Percentiles rank a stretch among this genome's conserved stretches.
Evolutionary conservation across 2,113 vertebrate genomes (phyloP).

Genomic region (Cyanoliseus patagonus): DNA sequence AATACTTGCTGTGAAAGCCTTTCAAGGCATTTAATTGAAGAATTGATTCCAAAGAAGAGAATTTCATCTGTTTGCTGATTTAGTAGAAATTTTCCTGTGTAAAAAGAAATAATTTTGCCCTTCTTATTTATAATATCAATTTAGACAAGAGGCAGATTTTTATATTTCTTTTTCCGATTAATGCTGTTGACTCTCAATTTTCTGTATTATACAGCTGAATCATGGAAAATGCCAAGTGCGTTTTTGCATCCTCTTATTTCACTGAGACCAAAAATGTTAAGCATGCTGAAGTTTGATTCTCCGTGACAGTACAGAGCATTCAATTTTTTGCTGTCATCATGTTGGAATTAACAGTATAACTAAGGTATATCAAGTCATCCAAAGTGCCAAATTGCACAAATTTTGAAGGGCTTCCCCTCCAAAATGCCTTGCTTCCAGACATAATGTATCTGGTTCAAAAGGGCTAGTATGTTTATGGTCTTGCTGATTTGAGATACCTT

Average conservation of each 20-base stretch:
- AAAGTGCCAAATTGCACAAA: neutral
- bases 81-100: neutral
- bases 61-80: neutral
- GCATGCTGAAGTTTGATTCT: neutral
- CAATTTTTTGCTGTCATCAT: neutral
- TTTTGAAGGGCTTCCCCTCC: neutral
- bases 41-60: neutral
- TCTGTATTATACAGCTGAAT: neutral
- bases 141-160: neutral
- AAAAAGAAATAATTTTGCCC: neutral
- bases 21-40: neutral
- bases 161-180: neutral
- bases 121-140: neutral
- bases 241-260: neutral
- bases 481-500: neutral
- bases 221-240: neutral
- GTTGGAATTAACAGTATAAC: neutral
- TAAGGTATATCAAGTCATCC: neutral
- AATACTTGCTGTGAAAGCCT: neutral
- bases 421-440: neutral
- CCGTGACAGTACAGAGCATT: neutral
- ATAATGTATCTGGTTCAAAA: neutral
- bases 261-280: neutral
- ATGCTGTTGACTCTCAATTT: neutral
- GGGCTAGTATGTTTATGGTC: neutral